Evolutionary conservation across 2,888 invertebrate species (phyloP).

Genomic region (Papilio gigon): DNA sequence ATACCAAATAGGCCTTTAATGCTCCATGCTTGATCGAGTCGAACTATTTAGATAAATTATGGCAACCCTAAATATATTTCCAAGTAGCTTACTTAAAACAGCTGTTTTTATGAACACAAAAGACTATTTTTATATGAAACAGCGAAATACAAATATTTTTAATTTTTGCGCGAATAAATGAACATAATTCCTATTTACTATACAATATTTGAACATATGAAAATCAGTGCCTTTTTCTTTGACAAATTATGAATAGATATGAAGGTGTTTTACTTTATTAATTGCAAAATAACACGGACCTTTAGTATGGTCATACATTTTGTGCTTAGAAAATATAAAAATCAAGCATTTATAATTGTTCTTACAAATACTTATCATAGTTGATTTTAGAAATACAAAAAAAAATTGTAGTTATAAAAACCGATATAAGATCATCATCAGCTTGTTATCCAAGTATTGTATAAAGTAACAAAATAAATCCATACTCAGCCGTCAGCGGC

Average conservation of each 20-base stretch:
- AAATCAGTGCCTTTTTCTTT: neutral
- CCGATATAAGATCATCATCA: conserved; percentile 4
- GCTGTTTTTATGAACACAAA: neutral
- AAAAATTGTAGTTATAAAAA: neutral
- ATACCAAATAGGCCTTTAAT: conserved; percentile 8
- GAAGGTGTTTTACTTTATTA: too few species aligned
- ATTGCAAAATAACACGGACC: too few species aligned
- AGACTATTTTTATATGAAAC: neutral
- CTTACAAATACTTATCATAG: conserved; percentile 11
- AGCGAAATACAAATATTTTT: neutral
- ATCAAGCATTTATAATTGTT: conserved; percentile 5
- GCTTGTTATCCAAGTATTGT: neutral
- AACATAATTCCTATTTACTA: neutral
- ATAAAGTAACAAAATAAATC: conserved; percentile 53
- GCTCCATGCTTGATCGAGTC: neutral
- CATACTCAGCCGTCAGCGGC: conserved; percentile 64
- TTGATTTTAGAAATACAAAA: neutral
- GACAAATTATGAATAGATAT: neutral
- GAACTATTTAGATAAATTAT: neutral
- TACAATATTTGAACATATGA: neutral
- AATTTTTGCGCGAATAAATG: conserved; percentile 3
- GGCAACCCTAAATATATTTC: conserved; percentile 6
- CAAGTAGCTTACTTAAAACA: neutral
- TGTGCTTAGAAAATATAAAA: conserved; percentile 16
- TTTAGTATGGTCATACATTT: too few species aligned